Percentiles rank a stretch among this genome's conserved stretches.
Evolutionary conservation across 2,888 invertebrate genomes (phyloP).

Genomic region (Melanostoma scalare): DNA sequence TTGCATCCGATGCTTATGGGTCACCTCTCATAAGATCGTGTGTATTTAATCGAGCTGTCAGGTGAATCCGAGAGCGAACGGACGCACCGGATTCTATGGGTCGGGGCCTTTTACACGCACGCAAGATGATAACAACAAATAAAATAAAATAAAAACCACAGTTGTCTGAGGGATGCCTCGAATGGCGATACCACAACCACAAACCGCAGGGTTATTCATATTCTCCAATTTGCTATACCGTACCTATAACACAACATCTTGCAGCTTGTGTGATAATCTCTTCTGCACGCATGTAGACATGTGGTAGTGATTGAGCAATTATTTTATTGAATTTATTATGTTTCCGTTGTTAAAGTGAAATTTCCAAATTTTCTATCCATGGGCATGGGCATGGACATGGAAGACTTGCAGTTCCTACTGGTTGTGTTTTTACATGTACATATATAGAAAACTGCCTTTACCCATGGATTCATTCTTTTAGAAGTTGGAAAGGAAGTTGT

Average conservation of each 20-base stretch:
- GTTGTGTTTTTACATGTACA: too few species aligned
- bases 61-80: too few species aligned
- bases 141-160: background rate
- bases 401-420: background rate
- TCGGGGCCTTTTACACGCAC: too few species aligned
- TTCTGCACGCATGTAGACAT: background rate
- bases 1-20: too few species aligned
- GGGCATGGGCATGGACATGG: too few species aligned
- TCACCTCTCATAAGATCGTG: too few species aligned
- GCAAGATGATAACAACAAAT: background rate
- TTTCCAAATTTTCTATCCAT: background rate
- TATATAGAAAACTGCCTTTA: too few species aligned
- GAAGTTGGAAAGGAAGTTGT: background rate
- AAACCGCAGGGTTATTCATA: constrained; percentile 10
- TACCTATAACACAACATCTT: background rate
- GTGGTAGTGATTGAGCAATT: constrained; percentile 4
- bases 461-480: too few species aligned
- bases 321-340: constrained; percentile 21
- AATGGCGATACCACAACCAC: background rate
- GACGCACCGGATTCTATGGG: too few species aligned
- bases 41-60: too few species aligned
- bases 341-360: constrained; percentile 15
- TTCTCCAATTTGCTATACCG: constrained; percentile 1
- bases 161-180: constrained; percentile 6
- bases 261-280: background rate